Base-by-base conservation (phyloP, 2,797 vertebrate species). In the Cryptoblepharus egeriae region DNA sequence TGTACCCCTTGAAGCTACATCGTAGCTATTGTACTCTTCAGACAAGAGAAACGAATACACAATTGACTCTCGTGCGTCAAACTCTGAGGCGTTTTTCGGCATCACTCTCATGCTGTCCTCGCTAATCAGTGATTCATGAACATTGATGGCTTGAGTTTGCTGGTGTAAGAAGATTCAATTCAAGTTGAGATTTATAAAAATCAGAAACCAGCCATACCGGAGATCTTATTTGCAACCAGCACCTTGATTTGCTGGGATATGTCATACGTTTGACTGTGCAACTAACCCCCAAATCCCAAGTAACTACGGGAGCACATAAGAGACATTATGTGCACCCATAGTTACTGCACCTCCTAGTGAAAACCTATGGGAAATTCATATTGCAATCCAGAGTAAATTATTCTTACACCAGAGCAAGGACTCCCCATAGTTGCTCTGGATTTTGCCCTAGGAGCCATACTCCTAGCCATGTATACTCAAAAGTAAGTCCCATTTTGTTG, bases 111-210 rank as follows among this genome's bases (percentile, higher is more conserved):
- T 61, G 12, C 80, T 32, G 1, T 52, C 81, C 5, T 85, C 87
- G 81, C 77, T 24, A 77, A 76, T 32, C 81, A 90, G 83, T 67
- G 75, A 73, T 70, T 68, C 0, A 84, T 64, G 20, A 75, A 58
- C 28, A 30, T 8, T 5, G 15, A 63, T 10, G 18, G 52, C 39
- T 58, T 45, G 39, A 20, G 22, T 16, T 80, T 30, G 39, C 60
- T 2, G 7, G 35, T 28, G 18, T 75, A 37, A 35, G 73, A 75
- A 37, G 24, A 60, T 10, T 24, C 30, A 73, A 12, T 20, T 73
- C 3, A 18, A 35, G 71, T 63, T 77, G 45, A 76, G 13, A 42
- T 87, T 80, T 45, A 84, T 69, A 22, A 30, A 84, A 84, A 81
- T 80, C 1, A 55, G 74, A 77, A 8, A 52, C 81, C 26, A 26